Evolutionary conservation across 1,140 invertebrate species (phyloP).

Genomic region (Palaemon carinicauda): DNA sequence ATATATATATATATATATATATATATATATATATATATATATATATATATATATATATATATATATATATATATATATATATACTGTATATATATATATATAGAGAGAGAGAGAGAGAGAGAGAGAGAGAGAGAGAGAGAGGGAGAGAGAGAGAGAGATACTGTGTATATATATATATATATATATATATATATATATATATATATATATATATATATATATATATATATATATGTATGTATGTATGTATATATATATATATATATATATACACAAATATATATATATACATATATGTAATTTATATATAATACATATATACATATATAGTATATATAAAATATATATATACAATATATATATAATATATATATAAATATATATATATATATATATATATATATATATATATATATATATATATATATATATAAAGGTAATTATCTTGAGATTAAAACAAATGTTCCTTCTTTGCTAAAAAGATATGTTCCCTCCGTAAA

Average conservation of each 20-base stretch:
- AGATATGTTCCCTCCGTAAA: too few species aligned
- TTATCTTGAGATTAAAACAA: too few species aligned
- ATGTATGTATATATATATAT: conserved; percentile 20
- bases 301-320: conserved; percentile 25
- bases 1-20: conserved; percentile 25
- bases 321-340: too few species aligned
- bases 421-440: too few species aligned
- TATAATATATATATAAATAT: conserved; percentile 33
- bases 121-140: too few species aligned
- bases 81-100: too few species aligned
- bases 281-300: conserved; percentile 20
- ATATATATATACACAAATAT: conserved; percentile 14
- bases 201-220: conserved; percentile 27
- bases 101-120: too few species aligned
- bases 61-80: conserved; percentile 30
- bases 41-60: conserved; percentile 22
- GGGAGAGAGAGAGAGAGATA: too few species aligned
- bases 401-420: neutral
- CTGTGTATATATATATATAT: conserved; percentile 19
- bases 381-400: conserved; percentile 8
- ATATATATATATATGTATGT: conserved; percentile 23
- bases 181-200: conserved; percentile 19
- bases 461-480: too few species aligned
- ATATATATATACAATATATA: too few species aligned
- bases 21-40: conserved; percentile 25